These are phyloP conservation scores for Neodiprion pinetum DNA, from an alignment of 1,140 invertebrate species.

Conservation along the genomic window DNA sequence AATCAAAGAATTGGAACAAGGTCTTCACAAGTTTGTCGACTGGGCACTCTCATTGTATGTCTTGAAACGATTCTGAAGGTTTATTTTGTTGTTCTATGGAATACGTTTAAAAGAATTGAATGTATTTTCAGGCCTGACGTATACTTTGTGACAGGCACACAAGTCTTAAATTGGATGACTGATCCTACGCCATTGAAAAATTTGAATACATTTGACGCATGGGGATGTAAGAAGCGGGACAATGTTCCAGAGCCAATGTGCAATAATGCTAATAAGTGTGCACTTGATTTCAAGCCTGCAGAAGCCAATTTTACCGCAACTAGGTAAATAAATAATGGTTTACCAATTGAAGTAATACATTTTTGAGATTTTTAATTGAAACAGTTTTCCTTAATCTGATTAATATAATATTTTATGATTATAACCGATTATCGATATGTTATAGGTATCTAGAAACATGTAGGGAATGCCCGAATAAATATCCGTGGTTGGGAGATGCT, in stretches of 20 bases:
- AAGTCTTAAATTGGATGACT: conserved; percentile 89
- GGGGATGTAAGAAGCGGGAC: conserved; percentile 80
- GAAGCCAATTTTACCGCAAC: conserved; percentile 79
- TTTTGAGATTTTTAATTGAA: conserved; percentile 15
- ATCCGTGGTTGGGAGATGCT: conserved; percentile 86
- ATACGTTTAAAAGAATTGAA: conserved; percentile 13
- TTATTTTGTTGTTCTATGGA: conserved; percentile 13
- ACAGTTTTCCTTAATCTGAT: conserved; percentile 17
- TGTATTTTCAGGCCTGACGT: conserved; percentile 76
- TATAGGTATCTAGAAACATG: conserved; percentile 87
- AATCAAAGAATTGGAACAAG: conserved; percentile 83
- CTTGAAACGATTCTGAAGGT: conserved; percentile 23
- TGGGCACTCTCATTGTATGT: conserved; percentile 81
- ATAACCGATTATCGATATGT: conserved; percentile 17
- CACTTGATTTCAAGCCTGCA: conserved; percentile 78
- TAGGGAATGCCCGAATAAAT: conserved; percentile 83
- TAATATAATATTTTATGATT: conserved; percentile 12
- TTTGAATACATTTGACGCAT: conserved; percentile 77
- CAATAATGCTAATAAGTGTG: conserved; percentile 85
- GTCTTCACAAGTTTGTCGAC: conserved; percentile 86
- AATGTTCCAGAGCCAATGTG: conserved; percentile 76
- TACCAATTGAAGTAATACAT: conserved; percentile 12
- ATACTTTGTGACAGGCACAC: conserved; percentile 90
- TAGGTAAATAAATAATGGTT: conserved; percentile 54
- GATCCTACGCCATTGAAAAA: conserved; percentile 78